Percentiles rank a stretch among this genome's conserved stretches.
phyloP scores from a whole-genome alignment of 2,797 vertebrate species.

The Xiphophorus birchmanni region DNA sequence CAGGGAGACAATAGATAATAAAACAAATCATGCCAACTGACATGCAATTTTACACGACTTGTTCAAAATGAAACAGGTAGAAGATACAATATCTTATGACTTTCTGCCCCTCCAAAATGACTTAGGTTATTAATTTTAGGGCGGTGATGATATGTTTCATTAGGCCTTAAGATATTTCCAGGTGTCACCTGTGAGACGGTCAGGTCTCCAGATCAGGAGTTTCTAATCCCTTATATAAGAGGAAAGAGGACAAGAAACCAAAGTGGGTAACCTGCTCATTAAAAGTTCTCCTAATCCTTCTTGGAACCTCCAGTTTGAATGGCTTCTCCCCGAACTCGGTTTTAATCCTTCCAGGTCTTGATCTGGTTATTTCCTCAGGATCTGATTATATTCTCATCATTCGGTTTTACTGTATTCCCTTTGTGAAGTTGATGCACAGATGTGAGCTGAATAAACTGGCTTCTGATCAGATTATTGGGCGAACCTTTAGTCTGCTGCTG shows the following conservation, averaged over 20 bases:
- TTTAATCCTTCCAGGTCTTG: slow-evolving; percentile 17
- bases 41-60: too few species aligned
- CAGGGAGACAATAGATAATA: too few species aligned
- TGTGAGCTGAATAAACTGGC: not conserved
- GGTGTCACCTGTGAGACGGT: slow-evolving; percentile 11
- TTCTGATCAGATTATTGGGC: slow-evolving; percentile 34
- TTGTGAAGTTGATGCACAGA: not conserved
- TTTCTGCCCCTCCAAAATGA: too few species aligned
- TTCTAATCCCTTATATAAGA: slow-evolving; percentile 77
- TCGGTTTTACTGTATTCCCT: not conserved
- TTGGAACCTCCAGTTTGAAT: slow-evolving; percentile 11
- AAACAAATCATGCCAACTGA: too few species aligned
- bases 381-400: not conserved
- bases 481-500: slow-evolving; percentile 37
- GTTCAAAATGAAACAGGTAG: too few species aligned
- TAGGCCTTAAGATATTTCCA: not conserved
- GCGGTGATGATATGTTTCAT: too few species aligned
- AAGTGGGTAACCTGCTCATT: slow-evolving; percentile 51
- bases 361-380: not conserved
- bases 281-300: slow-evolving; percentile 60
- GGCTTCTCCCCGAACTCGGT: not conserved
- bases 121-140: too few species aligned
- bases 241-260: slow-evolving; percentile 57
- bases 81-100: too few species aligned
- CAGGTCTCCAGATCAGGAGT: slow-evolving; percentile 57